These are phyloP conservation scores for Montipora capitata DNA, from an alignment of 92 coral and sea anemone genomes.

Conservation along the genomic window DNA sequence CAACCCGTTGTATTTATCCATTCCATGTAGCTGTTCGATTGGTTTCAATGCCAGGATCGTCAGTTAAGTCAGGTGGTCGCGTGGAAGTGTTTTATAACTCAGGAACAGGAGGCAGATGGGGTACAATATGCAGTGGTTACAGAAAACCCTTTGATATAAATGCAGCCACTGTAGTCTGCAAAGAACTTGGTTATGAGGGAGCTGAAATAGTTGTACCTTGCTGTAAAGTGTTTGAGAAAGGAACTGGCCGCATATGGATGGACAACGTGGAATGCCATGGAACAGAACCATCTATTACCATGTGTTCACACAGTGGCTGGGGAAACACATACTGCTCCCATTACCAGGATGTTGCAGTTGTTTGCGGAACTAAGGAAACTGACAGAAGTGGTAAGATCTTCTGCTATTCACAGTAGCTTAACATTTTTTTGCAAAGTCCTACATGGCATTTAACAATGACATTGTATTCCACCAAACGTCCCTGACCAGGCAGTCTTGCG, in stretches of 20 bases:
- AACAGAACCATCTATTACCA: conserved; percentile 48
- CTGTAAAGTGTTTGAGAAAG: conserved; percentile 60
- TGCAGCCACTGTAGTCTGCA: conserved; percentile 67
- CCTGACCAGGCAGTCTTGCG: too few relatives aligned
- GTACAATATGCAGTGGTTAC: conserved; percentile 60
- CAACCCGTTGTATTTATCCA: background rate
- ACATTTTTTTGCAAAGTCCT: too few relatives aligned
- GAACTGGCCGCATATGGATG: conserved; percentile 61
- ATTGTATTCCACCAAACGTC: too few relatives aligned
- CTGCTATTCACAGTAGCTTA: background rate
- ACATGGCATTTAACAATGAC: too few relatives aligned
- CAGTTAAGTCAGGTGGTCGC: conserved; percentile 63
- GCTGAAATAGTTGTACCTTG: conserved; percentile 52
- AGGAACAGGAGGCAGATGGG: conserved; percentile 45
- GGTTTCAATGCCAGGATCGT: background rate
- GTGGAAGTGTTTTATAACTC: conserved; percentile 60
- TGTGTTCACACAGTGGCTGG: conserved; percentile 80
- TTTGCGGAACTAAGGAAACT: conserved; percentile 56
- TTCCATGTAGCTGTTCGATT: conserved; percentile 6
- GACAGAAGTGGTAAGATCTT: conserved; percentile 42
- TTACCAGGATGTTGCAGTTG: conserved; percentile 42
- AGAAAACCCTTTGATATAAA: conserved; percentile 29
- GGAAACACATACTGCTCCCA: conserved; percentile 61
- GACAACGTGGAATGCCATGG: conserved; percentile 63
- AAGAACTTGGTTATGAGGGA: conserved; percentile 49